phyloP scores from a whole-genome alignment of 2,888 invertebrate genomes.

The Harmothoe impar region DNA sequence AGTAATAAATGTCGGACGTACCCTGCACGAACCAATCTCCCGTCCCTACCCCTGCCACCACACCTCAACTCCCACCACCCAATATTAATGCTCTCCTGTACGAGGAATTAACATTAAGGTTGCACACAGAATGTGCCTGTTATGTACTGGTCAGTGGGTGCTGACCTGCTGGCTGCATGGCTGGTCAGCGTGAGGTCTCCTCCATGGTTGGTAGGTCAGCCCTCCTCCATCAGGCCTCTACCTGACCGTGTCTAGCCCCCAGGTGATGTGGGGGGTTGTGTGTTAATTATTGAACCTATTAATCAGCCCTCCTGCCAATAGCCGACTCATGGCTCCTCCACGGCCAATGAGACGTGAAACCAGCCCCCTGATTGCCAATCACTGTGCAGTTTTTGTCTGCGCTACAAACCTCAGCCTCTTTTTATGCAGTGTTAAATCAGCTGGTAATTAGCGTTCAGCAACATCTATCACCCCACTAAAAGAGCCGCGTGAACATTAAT shows the following conservation, averaged over 20 bases:
- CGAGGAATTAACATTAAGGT: too few relatives aligned
- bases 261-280: neutral
- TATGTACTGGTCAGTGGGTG: neutral
- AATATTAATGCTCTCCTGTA: neutral
- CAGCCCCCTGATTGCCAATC: conserved; percentile 1
- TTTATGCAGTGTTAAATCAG: neutral
- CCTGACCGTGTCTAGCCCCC: neutral
- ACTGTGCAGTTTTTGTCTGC: neutral
- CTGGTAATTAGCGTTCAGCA: neutral
- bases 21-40: neutral
- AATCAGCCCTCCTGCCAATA: neutral
- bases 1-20: neutral
- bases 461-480: too few relatives aligned
- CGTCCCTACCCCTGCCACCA: neutral
- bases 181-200: neutral
- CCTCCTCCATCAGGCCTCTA: neutral
- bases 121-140: too few relatives aligned
- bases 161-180: neutral
- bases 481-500: too few relatives aligned
- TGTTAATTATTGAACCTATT: conserved; percentile 13
- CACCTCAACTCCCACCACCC: neutral
- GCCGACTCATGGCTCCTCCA: neutral
- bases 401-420: too few relatives aligned
- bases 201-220: conserved; percentile 9
- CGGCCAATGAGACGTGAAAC: neutral